Conservation (phyloP, 1,140 invertebrate genomes). For the Geopemphigus sp. region DNA sequence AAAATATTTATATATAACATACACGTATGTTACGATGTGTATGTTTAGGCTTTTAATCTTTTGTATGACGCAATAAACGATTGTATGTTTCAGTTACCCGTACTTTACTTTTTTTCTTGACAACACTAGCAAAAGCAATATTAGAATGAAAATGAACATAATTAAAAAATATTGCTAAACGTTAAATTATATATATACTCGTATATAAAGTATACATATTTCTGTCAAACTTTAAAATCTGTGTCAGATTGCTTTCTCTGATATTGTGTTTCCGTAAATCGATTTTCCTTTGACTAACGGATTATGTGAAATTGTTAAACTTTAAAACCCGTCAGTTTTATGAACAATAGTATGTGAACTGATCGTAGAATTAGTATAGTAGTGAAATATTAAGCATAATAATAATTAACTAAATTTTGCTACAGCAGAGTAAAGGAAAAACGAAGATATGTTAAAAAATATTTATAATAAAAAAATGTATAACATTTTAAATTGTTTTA, state of each 20-base stretch:
- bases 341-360: too few relatives aligned
- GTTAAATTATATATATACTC: too few relatives aligned
- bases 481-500: not conserved
- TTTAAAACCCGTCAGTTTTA: too few relatives aligned
- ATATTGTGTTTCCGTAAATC: too few relatives aligned
- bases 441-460: not conserved
- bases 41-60: not conserved
- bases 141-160: not conserved
- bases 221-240: too few relatives aligned
- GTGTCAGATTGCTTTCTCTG: too few relatives aligned
- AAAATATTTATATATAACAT: not conserved
- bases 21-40: not conserved
- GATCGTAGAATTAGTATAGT: too few relatives aligned
- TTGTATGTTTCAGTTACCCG: not conserved
- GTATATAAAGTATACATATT: too few relatives aligned
- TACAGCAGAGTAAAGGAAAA: not conserved
- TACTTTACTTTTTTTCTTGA: not conserved
- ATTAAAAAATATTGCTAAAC: not conserved
- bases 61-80: not conserved
- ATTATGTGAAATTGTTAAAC: too few relatives aligned
- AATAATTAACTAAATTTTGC: not conserved
- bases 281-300: too few relatives aligned
- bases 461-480: not conserved
- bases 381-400: not conserved
- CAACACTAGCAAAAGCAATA: not conserved